phyloP scores from a whole-genome alignment of 2,888 invertebrate species.

The Leptinotarsa rubiginosa region DNA sequence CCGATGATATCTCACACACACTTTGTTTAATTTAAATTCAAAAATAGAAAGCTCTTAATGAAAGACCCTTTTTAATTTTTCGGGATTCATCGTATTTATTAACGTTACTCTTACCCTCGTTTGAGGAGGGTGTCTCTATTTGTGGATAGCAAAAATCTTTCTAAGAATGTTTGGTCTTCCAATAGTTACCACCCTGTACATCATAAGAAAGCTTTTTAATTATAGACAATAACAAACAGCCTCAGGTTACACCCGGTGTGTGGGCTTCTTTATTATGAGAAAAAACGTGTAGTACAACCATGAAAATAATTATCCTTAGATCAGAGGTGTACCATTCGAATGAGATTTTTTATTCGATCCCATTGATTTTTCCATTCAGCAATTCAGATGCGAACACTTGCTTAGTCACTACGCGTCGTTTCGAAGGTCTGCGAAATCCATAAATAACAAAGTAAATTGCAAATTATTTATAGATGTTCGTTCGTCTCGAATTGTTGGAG shows the following conservation, averaged over 20 bases:
- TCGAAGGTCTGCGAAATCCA: conserved; percentile 24
- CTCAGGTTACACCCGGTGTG: conserved; percentile 35
- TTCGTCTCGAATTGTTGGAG: neutral
- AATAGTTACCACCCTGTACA: neutral
- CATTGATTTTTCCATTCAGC: conserved; percentile 13
- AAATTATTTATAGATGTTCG: conserved; percentile 7
- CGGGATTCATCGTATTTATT: too few relatives aligned
- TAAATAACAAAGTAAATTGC: conserved; percentile 6
- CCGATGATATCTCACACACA: too few relatives aligned
- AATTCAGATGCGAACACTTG: conserved; percentile 12
- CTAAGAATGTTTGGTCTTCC: neutral
- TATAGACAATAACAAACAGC: conserved; percentile 27
- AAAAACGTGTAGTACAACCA: conserved; percentile 25
- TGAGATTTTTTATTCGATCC: conserved; percentile 6
- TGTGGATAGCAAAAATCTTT: neutral
- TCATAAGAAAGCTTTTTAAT: neutral
- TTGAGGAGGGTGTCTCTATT: too few relatives aligned
- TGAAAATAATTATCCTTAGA: conserved; percentile 36
- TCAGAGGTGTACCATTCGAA: conserved; percentile 34
- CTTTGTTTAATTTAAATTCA: too few relatives aligned
- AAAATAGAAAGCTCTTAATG: too few relatives aligned
- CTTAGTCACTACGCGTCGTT: conserved; percentile 4
- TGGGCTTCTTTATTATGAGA: conserved; percentile 27
- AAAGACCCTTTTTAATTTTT: too few relatives aligned
- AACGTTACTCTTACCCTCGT: too few relatives aligned